Conservation (phyloP, 2,888 invertebrate genomes). For the Geotrupes spiniger region DNA sequence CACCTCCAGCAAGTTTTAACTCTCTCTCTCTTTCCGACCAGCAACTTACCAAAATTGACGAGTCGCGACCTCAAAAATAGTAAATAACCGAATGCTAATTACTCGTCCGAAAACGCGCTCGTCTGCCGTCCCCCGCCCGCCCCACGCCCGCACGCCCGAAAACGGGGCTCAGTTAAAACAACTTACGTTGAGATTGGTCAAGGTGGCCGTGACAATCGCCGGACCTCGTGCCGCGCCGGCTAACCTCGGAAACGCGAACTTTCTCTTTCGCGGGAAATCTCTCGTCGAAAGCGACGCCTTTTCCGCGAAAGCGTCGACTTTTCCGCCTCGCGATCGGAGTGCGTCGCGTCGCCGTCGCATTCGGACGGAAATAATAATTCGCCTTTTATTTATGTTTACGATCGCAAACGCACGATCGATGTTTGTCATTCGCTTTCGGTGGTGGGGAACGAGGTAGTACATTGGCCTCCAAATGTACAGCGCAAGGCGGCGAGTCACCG, state of each 20-base stretch:
- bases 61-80: background rate
- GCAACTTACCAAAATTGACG: too few species aligned
- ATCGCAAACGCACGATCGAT: slow-evolving; percentile 23
- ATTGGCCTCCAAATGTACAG: slow-evolving; percentile 41
- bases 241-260: slow-evolving; percentile 35
- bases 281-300: background rate
- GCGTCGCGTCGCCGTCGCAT: background rate
- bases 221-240: slow-evolving; percentile 29
- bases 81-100: slow-evolving; percentile 5
- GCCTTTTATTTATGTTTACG: background rate
- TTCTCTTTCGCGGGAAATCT: slow-evolving; percentile 39
- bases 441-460: slow-evolving; percentile 29
- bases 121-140: slow-evolving; percentile 1
- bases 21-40: too few species aligned
- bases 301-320: background rate
- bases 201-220: slow-evolving; percentile 42
- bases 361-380: too few species aligned
- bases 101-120: background rate
- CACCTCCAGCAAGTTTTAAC: too few species aligned
- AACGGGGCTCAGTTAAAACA: slow-evolving; percentile 35
- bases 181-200: slow-evolving; percentile 50
- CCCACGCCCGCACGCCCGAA: too few species aligned
- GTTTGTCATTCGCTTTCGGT: slow-evolving; percentile 25
- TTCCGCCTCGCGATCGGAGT: background rate
- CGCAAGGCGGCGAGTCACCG: slow-evolving; percentile 44